phyloP scores from a whole-genome alignment of 1,140 invertebrate genomes.

The Drosophila guanche region DNA sequence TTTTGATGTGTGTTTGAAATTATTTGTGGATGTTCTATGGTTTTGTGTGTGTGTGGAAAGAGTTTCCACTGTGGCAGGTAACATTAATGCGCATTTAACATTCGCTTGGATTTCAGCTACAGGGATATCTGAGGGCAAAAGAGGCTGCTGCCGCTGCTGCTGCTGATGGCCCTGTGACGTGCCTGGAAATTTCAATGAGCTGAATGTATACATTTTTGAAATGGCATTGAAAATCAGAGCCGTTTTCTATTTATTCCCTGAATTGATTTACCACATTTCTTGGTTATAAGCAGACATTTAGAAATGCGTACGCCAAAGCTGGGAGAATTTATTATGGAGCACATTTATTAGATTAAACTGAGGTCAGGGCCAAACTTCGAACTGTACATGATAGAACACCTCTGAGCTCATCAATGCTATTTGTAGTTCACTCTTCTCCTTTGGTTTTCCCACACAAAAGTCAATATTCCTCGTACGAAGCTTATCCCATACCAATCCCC shows the following conservation, averaged over 20 bases:
- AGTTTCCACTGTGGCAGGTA: conserved; percentile 36
- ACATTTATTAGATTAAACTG: too few species aligned
- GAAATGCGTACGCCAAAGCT: too few species aligned
- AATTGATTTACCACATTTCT: conserved; percentile 21
- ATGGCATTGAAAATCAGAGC: conserved; percentile 39
- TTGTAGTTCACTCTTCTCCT: background rate
- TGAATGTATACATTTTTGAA: conserved; percentile 19
- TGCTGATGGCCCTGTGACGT: conserved; percentile 25
- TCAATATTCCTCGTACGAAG: background rate
- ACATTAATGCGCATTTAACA: conserved; percentile 40
- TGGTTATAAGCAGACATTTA: too few species aligned
- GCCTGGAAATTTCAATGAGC: conserved; percentile 43
- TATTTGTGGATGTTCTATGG: conserved; percentile 40
- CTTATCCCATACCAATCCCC: conserved; percentile 13
- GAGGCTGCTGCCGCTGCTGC: background rate
- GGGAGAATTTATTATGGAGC: too few species aligned
- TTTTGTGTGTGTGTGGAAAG: conserved; percentile 7
- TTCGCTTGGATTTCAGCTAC: conserved; percentile 8
- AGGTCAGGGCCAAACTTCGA: too few species aligned
- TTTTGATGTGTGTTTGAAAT: conserved; percentile 36
- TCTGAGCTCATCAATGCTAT: too few species aligned
- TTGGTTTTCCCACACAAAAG: background rate
- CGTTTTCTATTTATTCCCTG: conserved; percentile 11
- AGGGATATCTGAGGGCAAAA: conserved; percentile 15
- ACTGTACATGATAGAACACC: too few species aligned